A percentile compares a stretch with the other conserved stretches of the same genome.
Evolutionary conservation across 2,888 invertebrate genomes (phyloP).

Genomic region (Sarcophaga variegata): DNA sequence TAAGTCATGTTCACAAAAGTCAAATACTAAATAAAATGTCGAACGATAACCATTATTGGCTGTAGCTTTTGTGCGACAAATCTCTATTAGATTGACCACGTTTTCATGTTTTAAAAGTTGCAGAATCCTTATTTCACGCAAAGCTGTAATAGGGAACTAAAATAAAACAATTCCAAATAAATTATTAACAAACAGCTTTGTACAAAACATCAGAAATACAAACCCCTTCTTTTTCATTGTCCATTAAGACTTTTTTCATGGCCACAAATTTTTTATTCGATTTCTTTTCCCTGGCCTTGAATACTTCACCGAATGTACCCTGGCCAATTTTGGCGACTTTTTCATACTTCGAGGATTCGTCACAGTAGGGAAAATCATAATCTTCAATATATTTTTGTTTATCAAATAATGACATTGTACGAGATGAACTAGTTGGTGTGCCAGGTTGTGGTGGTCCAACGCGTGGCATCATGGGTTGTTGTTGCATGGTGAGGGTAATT

Average conservation of each 20-base stretch:
- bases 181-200: background rate
- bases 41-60: constrained; percentile 81
- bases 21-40: constrained; percentile 93
- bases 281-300: constrained; percentile 95
- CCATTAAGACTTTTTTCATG: constrained; percentile 99
- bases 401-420: constrained; percentile 78
- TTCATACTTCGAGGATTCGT: constrained; percentile 96
- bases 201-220: background rate
- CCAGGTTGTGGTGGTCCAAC: constrained; percentile 68
- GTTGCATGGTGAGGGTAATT: constrained; percentile 24
- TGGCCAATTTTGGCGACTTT: constrained; percentile 99
- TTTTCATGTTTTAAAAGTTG: constrained; percentile 98
- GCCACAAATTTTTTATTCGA: constrained; percentile 96
- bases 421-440: constrained; percentile 73
- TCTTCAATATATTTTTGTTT: constrained; percentile 82
- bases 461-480: constrained; percentile 63
- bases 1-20: constrained; percentile 99
- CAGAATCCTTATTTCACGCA: constrained; percentile 97
- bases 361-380: constrained; percentile 84
- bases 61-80: constrained; percentile 95
- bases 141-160: constrained; percentile 98
- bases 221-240: constrained; percentile 99
- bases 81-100: constrained; percentile 98
- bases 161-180: constrained; percentile 70
- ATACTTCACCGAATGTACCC: constrained; percentile 99